Evolutionary conservation across 1,140 invertebrate genomes (phyloP).

Genomic region (Mylabris phalerata): DNA sequence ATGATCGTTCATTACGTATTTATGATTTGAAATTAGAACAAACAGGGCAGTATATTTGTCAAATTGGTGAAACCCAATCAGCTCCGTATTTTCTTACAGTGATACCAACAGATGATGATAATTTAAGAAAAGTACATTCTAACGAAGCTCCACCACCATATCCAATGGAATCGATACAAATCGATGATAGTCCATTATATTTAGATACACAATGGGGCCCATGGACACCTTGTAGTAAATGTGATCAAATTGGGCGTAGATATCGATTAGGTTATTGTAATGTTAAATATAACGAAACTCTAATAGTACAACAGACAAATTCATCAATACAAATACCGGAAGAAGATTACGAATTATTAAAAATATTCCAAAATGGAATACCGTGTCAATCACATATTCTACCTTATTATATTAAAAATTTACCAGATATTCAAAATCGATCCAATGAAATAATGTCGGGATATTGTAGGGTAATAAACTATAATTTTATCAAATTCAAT

Average conservation of each 20-base stretch:
- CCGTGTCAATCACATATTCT: conserved; percentile 54
- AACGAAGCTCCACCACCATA: conserved; percentile 29
- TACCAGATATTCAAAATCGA: conserved; percentile 41
- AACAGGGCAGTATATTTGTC: conserved; percentile 48
- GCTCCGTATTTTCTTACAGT: conserved; percentile 46
- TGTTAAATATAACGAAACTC: conserved; percentile 35
- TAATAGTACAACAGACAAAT: neutral
- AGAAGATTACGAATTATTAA: conserved; percentile 33
- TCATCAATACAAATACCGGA: neutral
- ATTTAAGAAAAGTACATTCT: conserved; percentile 27
- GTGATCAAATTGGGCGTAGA: conserved; percentile 47
- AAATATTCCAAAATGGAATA: conserved; percentile 49
- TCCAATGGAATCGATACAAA: conserved; percentile 26
- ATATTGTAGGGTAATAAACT: conserved; percentile 48
- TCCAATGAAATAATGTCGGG: conserved; percentile 52
- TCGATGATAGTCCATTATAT: conserved; percentile 39
- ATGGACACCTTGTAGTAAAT: conserved; percentile 59
- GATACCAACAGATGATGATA: conserved; percentile 31
- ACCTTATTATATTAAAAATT: conserved; percentile 42
- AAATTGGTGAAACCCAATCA: conserved; percentile 39
- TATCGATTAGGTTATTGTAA: conserved; percentile 51
- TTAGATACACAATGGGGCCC: conserved; percentile 48
- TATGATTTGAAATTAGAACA: conserved; percentile 44
- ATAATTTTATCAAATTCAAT: neutral
- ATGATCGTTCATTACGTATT: conserved; percentile 43